Evolutionary conservation across 2,888 invertebrate genomes (phyloP), one percentile per base, ranked within the genome.

Genomic region (Anticlea derivata): DNA sequence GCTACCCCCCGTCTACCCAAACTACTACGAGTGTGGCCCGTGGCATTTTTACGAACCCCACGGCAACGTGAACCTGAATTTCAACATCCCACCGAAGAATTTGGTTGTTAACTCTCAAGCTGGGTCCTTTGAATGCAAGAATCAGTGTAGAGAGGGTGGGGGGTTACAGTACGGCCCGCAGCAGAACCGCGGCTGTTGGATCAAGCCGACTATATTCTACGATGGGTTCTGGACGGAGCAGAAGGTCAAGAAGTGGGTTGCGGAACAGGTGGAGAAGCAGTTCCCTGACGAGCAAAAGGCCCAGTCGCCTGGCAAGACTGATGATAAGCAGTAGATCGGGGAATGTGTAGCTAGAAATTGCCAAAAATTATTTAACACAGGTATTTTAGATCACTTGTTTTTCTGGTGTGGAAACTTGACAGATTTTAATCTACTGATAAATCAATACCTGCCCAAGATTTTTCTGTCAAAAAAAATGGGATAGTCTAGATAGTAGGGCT

Each of bases 171-270:
- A 71, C 63, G 77, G 72, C 7, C 70, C 76, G 22, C 73, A 74
- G 11, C 83, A 78, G 41, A 69, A 68, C 17, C 83, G 81, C 47
- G 84, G 83, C 1, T 86, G 87, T 60, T 91, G 91, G 91, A 83
- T 91, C 41, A 91, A 91, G 46, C 91, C 91, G 2, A 86, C 87
- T 1, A 89, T 91, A 30, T 91, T 91, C 68, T 91, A 91, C 51
- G 91, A 91, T 35, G 91, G 91, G 0, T 91, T 91, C 67, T 91
- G 91, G 91, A 91, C 91, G 0, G 91, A 91, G 74, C 91, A 90
- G 75, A 90, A 91, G 62, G 91, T 91, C 8, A 91, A 87, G 67
- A 88, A 85, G 66, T 91, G 91, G 91, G 90, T 89, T 1, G 86
- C 91, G 2, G 91, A 91, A 60, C 91, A 90, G 63, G 86, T 87